Conservation (phyloP, 2,113 vertebrate genomes). For the Perca fluviatilis region DNA sequence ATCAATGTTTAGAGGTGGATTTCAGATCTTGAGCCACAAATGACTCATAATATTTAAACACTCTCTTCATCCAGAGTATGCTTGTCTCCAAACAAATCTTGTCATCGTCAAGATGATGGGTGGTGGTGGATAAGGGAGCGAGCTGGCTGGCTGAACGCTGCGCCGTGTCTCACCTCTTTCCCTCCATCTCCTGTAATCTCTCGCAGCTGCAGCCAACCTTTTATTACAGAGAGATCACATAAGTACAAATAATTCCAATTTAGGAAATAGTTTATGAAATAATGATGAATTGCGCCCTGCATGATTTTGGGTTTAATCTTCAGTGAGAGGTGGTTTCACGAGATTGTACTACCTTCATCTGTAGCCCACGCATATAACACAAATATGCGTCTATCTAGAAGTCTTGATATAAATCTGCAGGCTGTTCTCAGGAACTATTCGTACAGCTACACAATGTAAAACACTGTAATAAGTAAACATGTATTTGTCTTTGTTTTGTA, state of each 20-base stretch:
- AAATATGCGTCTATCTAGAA: neutral
- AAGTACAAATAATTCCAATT: constrained; percentile 50
- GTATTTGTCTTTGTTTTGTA: too few species aligned
- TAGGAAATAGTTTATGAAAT: constrained; percentile 35
- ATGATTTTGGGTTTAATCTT: constrained; percentile 31
- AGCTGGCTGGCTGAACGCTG: constrained; percentile 7
- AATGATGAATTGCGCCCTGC: constrained; percentile 26
- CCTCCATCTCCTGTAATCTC: constrained; percentile 33
- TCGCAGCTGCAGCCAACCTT: constrained; percentile 30
- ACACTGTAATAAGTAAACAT: too few species aligned
- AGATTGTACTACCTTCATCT: neutral
- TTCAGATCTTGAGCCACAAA: constrained; percentile 5
- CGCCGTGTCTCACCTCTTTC: constrained; percentile 9
- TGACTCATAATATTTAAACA: constrained; percentile 32
- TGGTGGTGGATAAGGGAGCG: constrained; percentile 1
- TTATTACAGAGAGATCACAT: constrained; percentile 46
- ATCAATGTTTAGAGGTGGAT: constrained; percentile 12
- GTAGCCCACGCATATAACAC: neutral
- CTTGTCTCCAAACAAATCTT: constrained; percentile 13
- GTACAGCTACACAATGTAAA: too few species aligned
- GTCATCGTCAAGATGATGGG: constrained; percentile 14
- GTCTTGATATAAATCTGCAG: neutral
- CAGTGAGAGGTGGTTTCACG: constrained; percentile 11
- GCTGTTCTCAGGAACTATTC: too few species aligned
- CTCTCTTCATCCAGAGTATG: constrained; percentile 4